phyloP scores from a whole-genome alignment of 2,113 vertebrate genomes.

The Cariama cristata region DNA sequence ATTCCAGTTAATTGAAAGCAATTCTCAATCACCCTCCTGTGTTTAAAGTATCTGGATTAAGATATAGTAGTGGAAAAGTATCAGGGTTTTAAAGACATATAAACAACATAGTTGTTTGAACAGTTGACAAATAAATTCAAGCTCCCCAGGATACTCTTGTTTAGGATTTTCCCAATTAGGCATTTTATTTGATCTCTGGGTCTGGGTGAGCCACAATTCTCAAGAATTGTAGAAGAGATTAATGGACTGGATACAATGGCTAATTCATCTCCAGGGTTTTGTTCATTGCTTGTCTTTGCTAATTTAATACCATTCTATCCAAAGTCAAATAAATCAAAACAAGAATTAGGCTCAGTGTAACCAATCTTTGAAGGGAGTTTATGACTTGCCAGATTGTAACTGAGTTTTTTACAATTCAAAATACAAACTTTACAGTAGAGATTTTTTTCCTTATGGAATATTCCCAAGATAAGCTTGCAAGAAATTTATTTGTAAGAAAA shows the following conservation, averaged over 20 bases:
- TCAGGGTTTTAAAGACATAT: slow-evolving; percentile 80
- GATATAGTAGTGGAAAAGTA: slow-evolving; percentile 77
- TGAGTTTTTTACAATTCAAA: neutral
- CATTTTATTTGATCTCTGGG: slow-evolving; percentile 86
- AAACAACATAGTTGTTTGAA: slow-evolving; percentile 85
- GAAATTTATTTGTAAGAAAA: neutral
- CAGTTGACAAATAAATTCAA: slow-evolving; percentile 83
- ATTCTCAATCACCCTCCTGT: slow-evolving; percentile 81
- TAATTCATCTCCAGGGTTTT: slow-evolving; percentile 84
- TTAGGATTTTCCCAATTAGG: slow-evolving; percentile 85
- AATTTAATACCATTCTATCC: slow-evolving; percentile 80
- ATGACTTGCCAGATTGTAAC: neutral
- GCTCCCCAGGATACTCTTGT: slow-evolving; percentile 82
- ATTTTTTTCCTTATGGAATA: neutral
- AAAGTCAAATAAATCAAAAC: slow-evolving; percentile 84
- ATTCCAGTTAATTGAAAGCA: slow-evolving; percentile 84
- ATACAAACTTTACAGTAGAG: neutral
- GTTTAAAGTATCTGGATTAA: slow-evolving; percentile 79
- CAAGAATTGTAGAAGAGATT: slow-evolving; percentile 82
- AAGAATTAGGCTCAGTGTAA: slow-evolving; percentile 75
- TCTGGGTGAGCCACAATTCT: slow-evolving; percentile 81
- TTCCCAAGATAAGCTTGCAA: neutral
- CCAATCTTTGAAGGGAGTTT: neutral
- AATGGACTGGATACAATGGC: slow-evolving; percentile 82
- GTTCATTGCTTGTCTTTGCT: slow-evolving; percentile 79